Evolutionary conservation across 2,113 vertebrate genomes (phyloP), one percentile per base, ranked within the genome.

Genomic region (Zosterops pallidus): DNA sequence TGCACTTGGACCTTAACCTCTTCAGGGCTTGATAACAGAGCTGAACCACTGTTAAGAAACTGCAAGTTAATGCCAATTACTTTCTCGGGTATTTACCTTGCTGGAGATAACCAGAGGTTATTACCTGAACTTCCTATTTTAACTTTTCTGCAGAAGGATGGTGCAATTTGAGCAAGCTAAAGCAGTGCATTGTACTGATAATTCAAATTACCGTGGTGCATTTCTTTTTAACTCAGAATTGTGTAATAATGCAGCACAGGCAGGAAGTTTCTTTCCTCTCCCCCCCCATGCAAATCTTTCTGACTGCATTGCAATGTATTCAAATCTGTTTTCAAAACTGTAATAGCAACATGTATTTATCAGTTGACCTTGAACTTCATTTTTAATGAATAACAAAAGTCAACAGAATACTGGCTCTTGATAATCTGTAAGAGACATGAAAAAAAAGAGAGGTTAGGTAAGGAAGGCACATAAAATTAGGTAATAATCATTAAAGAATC

Each of bases 301-400:
- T 88, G n/a, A 7, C 52, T 86, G n/a, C 9, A 9, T 25, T 56
- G 22, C 39, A 75, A 14, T 67, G 37, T 29, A 29, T 41, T 63
- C 60, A 63, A 29, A 63, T 41, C 39, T 86, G 25, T 62, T 93
- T 92, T 56, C 19, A 5, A 80, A 93, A 68, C 64, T 46, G 18
- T 55, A 80, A 53, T 8, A 92, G 71, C 35, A 80, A 70, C 50
- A 18, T 24, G 5, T 62, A 64, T 80, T 91, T 88, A 80, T 78
- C 42, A 35, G 53, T 25, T 84, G 85, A 92, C 86, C 88, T 86
- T 94, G 90, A 93, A 83, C 44, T 89, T 86, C 0, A 50, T 49
- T 94, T 95, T 78, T 86, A 96, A 92, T 79, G 86, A 95, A 41
- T 95, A 90, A 94, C 7, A 9, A 37, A 92, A 81, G 71, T 86